Conservation (phyloP, 2,113 vertebrate species). For the Phylloscopus whistleri region DNA sequence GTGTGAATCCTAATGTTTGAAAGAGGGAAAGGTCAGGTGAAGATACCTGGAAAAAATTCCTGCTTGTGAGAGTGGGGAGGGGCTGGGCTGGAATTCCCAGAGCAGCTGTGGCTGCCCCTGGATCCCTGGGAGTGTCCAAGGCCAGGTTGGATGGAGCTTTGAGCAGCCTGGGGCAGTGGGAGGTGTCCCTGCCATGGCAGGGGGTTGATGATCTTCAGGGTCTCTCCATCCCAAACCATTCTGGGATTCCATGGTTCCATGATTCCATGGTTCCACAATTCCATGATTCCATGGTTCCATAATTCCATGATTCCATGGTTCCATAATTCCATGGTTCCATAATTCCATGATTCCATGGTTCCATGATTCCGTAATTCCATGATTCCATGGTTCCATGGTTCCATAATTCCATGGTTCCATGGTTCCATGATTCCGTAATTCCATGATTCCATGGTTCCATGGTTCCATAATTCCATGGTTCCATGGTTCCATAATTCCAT, state of each 20-base stretch:
- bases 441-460: too few relatives aligned
- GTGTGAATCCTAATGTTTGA: neutral
- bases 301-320: neutral
- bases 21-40: neutral
- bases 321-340: neutral
- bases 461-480: neutral
- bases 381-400: neutral
- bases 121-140: neutral
- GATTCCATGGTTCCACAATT: too few relatives aligned
- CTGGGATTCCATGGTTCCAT: neutral
- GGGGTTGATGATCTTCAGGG: neutral
- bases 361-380: neutral
- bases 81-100: neutral
- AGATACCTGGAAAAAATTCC: neutral
- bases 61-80: neutral
- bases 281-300: neutral
- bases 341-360: neutral
- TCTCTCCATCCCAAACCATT: neutral
- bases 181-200: neutral
- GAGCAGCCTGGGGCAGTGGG: fast-evolving
- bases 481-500: neutral
- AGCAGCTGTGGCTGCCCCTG: neutral
- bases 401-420: too few relatives aligned
- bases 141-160: neutral
- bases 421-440: neutral